Conservation (phyloP, 1,140 invertebrate species). For the Drosophila hydei region DNA sequence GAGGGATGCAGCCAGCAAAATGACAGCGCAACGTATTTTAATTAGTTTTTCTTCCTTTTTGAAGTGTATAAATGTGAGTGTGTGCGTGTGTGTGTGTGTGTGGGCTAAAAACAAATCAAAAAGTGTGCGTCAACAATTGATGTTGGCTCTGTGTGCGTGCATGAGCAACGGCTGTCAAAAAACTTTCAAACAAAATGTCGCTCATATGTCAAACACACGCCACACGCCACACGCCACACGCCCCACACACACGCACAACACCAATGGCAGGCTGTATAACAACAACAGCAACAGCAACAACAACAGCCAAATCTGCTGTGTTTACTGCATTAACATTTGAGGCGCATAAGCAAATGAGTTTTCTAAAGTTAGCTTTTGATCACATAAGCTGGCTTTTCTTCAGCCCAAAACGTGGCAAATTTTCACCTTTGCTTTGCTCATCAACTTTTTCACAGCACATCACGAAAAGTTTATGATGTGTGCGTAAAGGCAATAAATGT, state of each 20-base stretch:
- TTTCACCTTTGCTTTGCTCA: conserved; percentile 4
- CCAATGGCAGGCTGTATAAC: conserved; percentile 11
- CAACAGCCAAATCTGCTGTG: conserved; percentile 29
- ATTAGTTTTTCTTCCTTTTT: conserved; percentile 59
- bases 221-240: conserved; percentile 15
- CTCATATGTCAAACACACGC: conserved; percentile 72
- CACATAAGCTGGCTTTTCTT: conserved; percentile 56
- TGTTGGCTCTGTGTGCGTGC: conserved; percentile 25
- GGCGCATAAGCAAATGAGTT: conserved; percentile 77
- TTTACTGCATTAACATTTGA: conserved; percentile 72
- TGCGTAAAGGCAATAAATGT: too few relatives aligned
- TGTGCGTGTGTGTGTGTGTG: conserved; percentile 4
- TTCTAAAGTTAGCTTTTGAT: conserved; percentile 69
- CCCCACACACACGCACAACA: conserved; percentile 25
- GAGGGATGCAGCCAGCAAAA: conserved; percentile 26
- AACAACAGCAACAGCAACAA: too few relatives aligned
- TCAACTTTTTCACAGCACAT: conserved; percentile 6
- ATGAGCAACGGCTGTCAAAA: conserved; percentile 63
- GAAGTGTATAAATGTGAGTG: conserved; percentile 34
- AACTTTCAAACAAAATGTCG: conserved; percentile 79
- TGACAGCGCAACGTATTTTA: conserved; percentile 77
- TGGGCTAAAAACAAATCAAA: conserved; percentile 60
- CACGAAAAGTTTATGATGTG: conserved; percentile 10
- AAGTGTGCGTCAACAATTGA: conserved; percentile 66
- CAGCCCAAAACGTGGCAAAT: conserved; percentile 35